Evolutionary conservation across 2,113 vertebrate species (phyloP).

Genomic region (Paratilapia polleni): DNA sequence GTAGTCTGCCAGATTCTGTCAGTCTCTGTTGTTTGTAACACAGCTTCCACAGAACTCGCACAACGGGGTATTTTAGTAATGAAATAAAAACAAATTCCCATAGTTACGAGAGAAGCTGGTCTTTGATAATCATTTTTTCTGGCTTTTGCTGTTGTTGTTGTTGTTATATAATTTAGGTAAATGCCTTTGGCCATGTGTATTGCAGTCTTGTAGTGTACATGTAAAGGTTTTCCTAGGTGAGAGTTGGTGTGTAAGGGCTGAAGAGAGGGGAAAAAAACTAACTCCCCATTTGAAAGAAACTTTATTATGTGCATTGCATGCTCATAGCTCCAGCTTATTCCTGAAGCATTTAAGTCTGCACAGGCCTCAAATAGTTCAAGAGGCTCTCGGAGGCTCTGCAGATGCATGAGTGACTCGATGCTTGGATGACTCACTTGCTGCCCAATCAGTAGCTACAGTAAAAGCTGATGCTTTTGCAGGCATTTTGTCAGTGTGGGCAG

Average conservation of each 20-base stretch:
- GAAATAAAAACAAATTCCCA: background rate
- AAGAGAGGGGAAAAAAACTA: background rate
- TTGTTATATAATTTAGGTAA: background rate
- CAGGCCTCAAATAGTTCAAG: slow-evolving; percentile 76
- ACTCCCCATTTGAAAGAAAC: slow-evolving; percentile 45
- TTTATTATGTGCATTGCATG: slow-evolving; percentile 64
- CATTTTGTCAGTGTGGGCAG: slow-evolving; percentile 32
- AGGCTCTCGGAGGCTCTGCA: slow-evolving; percentile 69
- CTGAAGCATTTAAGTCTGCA: slow-evolving; percentile 72
- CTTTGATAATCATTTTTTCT: background rate
- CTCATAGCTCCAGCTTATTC: slow-evolving; percentile 69
- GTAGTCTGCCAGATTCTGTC: slow-evolving; percentile 22
- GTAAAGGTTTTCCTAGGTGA: slow-evolving; percentile 24
- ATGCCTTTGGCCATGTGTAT: background rate
- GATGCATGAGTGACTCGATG: slow-evolving; percentile 69
- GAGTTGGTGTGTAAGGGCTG: slow-evolving; percentile 30
- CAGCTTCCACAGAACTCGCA: background rate
- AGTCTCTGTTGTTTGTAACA: slow-evolving; percentile 11
- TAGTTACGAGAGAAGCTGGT: background rate
- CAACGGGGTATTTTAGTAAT: background rate
- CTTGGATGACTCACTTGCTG: slow-evolving; percentile 73
- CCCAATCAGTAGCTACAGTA: slow-evolving; percentile 66
- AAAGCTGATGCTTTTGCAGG: slow-evolving; percentile 58
- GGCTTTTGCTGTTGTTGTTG: background rate
- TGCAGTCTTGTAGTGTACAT: slow-evolving; percentile 21